Conservation (phyloP, 1,140 invertebrate genomes). For the Chrysomallon squamiferum region DNA sequence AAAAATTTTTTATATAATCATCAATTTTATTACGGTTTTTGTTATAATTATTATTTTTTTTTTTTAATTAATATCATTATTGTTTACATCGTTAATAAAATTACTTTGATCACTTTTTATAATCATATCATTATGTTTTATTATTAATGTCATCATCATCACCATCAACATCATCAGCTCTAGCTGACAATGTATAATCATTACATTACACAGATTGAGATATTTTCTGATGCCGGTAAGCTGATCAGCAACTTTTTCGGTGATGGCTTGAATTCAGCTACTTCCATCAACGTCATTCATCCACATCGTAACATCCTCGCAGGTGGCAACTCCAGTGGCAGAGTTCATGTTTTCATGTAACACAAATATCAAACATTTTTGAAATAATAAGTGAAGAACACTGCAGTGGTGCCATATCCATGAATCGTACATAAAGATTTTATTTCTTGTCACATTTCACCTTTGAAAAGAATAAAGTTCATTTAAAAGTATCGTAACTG, state of each 20-base stretch:
- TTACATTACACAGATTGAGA: slow-evolving; percentile 56
- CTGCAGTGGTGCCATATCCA: too few species aligned
- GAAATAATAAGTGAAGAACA: too few species aligned
- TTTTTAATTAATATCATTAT: neutral
- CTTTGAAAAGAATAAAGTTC: too few species aligned
- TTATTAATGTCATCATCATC: too few species aligned
- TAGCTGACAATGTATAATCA: too few species aligned
- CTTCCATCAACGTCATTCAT: slow-evolving; percentile 52
- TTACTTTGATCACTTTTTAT: neutral
- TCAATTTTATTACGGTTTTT: neutral
- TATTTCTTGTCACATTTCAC: too few species aligned
- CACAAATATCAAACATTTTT: too few species aligned
- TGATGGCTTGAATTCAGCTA: slow-evolving; percentile 47
- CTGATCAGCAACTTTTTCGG: slow-evolving; percentile 31
- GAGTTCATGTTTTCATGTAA: slow-evolving; percentile 55
- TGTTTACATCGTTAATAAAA: neutral
- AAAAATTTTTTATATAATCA: too few species aligned
- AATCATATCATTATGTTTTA: too few species aligned
- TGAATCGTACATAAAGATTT: too few species aligned
- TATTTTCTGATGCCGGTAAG: slow-evolving; percentile 41
- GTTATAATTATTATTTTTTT: neutral
- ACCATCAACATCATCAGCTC: too few species aligned
- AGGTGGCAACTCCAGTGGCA: slow-evolving; percentile 58
- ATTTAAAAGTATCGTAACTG: too few species aligned
- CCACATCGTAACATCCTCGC: slow-evolving; percentile 45